Base-by-base conservation (phyloP, 1,140 invertebrate species). In the Mactra quadrangularis region DNA sequence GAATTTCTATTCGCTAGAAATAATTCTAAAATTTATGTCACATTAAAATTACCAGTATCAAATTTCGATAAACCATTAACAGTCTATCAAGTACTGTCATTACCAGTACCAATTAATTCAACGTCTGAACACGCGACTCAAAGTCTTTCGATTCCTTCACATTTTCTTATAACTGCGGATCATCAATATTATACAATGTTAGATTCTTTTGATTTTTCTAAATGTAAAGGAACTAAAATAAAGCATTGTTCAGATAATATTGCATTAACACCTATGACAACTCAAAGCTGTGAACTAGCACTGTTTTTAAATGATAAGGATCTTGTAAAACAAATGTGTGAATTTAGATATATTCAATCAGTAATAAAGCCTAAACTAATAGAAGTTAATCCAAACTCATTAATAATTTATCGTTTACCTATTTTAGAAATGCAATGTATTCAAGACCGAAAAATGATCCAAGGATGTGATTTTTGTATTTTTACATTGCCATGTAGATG, bases 401-500 rank as follows among this genome's bases (percentile, higher is more conserved):
- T n/a, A n/a, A n/a, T n/a, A n/a, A n/a, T n/a, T n/a, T n/a, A n/a
- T n/a, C 22, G 47, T 27, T 66, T 27, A 38, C 33, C 72, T 15
- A 35, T 77, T 25, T 3, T 77, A 25, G 47, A 72, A 29, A 55
- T 77, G 22, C 59, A 83, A 29, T 83, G 82, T 68, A 3, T 27
- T n/a, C 3, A 45, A 11, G n/a, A 35, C 13, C 72, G 70, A n/a
- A 70, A 53, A 38, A 79, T 79, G 45, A 53, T 79, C 2, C 38
- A 68, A 55, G 62, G 76, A 11, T 79, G 62, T 45, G 60, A 55
- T n/a, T 83, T 77, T 70, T 83, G 72, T 71, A 64, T 83, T 31
- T 60, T 83, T 25, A 41, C 41, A 4, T 27, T 83, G 35, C 72
- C 64, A 35, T 83, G 82, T 60, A 47, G 38, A 22, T 83, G 64